phyloP scores from a whole-genome alignment of 92 coral and sea anemone genomes.

The Bergia puertoricense region DNA sequence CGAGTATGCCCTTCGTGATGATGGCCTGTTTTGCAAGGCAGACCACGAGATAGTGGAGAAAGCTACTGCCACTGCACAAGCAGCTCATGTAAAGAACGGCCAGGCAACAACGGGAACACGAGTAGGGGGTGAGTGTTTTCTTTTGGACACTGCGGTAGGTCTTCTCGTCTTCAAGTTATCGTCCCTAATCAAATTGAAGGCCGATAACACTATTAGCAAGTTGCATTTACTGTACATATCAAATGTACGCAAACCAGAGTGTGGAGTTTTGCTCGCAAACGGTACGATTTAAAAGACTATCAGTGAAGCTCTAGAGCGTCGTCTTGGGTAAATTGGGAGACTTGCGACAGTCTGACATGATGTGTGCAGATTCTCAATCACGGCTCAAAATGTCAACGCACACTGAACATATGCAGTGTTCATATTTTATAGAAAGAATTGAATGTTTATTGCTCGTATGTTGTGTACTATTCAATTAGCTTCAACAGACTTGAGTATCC shows the following conservation, averaged over 20 bases:
- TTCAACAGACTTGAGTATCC: conserved; percentile 78
- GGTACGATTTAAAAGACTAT: conserved; percentile 17
- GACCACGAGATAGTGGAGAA: conserved; percentile 98
- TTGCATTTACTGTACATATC: conserved; percentile 76
- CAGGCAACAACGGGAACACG: conserved; percentile 53
- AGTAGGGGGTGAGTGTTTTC: conserved; percentile 70
- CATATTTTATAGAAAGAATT: conserved; percentile 35
- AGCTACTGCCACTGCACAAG: conserved; percentile 91
- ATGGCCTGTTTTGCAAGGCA: conserved; percentile 96
- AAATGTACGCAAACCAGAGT: conserved; percentile 46
- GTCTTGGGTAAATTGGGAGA: background rate
- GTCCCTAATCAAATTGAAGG: conserved; percentile 86
- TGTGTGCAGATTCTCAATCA: conserved; percentile 41
- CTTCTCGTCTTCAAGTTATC: conserved; percentile 71
- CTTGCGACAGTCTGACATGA: conserved; percentile 9
- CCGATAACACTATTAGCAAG: conserved; percentile 91
- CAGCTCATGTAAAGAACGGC: conserved; percentile 76
- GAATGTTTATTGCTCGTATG: conserved; percentile 63
- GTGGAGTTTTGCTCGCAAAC: conserved; percentile 6
- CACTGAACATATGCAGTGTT: conserved; percentile 23
- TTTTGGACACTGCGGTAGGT: conserved; percentile 88
- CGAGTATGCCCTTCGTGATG: conserved; percentile 95
- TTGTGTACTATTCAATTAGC: conserved; percentile 61
- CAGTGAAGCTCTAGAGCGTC: background rate
- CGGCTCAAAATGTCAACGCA: conserved; percentile 32